Base-by-base conservation (phyloP, 2,888 invertebrate species). In the Cephus spinipes region DNA sequence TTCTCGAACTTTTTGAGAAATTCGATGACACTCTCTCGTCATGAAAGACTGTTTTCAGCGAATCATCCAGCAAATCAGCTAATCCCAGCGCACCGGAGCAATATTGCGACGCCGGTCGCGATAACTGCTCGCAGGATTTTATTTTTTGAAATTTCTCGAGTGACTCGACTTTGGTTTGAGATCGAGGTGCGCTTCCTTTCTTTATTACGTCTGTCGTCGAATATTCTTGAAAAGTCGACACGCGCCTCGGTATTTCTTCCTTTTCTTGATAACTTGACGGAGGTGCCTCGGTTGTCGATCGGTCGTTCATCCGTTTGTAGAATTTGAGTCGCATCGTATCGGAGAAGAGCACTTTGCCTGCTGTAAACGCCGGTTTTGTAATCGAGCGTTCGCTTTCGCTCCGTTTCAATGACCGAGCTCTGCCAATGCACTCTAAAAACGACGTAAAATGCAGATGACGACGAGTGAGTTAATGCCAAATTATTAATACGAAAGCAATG, bases 271-370 rank as follows among this genome's bases (percentile, higher is more conserved):
- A 75, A 68, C 15, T 23, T 2, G 55, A 55, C 2, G 55, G 55
- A 6, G 55, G 1, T 9, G 15, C 23, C 6, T 1, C 55, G 55
- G 2, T 55, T 2, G 55, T 55, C 55, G 55, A 23, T 55, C 23
- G 55, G 2, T 55, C 9, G 15, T 55, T 55, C 1, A 9, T 23
- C 55, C 55, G 23, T 23, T 55, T 55, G 55, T 23, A 55, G 23
- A 55, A 23, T 23, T 97, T 94, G 85, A 97, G 92, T 34, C 97
- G 95, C 96, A 97, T 97, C 35, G 97, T 97, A 90, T 97, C 97
- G 89, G 95, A 93, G 90, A 96, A 96, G 80, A 93, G 93, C 12
- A 95, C 94, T 76, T 94, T 92, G 23, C 92, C 92, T 15, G 89
- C 92, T 92, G 93, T 88, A 87, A 92, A 83, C 92, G 90, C 83